Evolutionary conservation across 2,888 invertebrate species (phyloP).

Genomic region (Andrena haemorrhoa): DNA sequence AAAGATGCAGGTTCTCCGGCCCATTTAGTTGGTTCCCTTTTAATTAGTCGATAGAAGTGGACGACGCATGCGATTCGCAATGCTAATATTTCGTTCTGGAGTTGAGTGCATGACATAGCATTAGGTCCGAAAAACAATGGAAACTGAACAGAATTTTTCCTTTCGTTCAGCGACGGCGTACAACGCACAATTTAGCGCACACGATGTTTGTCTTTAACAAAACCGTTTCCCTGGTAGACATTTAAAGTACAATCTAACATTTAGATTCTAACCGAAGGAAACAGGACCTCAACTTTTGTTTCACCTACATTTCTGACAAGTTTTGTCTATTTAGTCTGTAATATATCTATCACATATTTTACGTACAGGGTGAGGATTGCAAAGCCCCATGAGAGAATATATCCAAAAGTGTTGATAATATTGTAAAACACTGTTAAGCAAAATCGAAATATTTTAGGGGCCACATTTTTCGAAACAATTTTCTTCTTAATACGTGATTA

Average conservation of each 20-base stretch:
- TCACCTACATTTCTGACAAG: not conserved
- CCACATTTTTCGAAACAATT: too few relatives aligned
- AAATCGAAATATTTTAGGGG: too few relatives aligned
- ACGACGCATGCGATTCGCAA: not conserved
- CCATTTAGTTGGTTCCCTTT: not conserved
- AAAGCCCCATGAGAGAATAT: too few relatives aligned
- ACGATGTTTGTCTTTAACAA: not conserved
- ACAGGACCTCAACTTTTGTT: not conserved
- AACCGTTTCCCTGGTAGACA: not conserved
- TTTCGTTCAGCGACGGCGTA: not conserved
- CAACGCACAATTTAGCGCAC: not conserved
- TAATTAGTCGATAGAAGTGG: not conserved
- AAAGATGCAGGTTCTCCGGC: constrained; percentile 13
- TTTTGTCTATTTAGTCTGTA: too few relatives aligned
- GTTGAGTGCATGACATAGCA: constrained; percentile 8
- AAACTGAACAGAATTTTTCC: not conserved
- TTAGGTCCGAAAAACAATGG: not conserved
- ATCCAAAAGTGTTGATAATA: too few relatives aligned
- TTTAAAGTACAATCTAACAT: too few relatives aligned
- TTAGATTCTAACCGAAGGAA: too few relatives aligned
- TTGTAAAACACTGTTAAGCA: too few relatives aligned
- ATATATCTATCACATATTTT: too few relatives aligned
- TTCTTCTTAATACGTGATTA: too few relatives aligned
- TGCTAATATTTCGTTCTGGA: not conserved
- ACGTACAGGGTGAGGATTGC: too few relatives aligned